These are phyloP conservation scores for Tetrao urogallus DNA, from an alignment of 2,113 vertebrate species.

Conservation along the genomic window DNA sequence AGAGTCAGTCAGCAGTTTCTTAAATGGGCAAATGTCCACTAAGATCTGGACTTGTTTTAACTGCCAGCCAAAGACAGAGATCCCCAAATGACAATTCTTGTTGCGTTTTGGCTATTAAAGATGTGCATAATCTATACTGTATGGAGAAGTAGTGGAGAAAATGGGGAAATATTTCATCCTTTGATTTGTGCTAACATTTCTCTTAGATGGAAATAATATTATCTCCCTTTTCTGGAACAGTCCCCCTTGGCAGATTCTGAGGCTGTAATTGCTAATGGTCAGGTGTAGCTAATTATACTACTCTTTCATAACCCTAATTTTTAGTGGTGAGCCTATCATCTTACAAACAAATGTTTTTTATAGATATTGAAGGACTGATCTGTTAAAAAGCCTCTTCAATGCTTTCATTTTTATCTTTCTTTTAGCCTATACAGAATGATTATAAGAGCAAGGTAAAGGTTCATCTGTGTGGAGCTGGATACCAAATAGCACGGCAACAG, in stretches of 20 bases:
- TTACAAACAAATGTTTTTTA: neutral
- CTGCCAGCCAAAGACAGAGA: neutral
- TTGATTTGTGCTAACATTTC: neutral
- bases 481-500: fast-evolving
- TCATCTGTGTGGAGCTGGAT: neutral
- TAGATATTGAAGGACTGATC: neutral
- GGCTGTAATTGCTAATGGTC: neutral
- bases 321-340: neutral
- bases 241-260: neutral
- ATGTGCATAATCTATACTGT: neutral
- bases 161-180: neutral
- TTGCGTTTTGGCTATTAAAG: neutral
- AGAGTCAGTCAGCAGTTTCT: neutral
- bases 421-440: neutral
- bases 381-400: neutral
- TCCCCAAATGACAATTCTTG: neutral
- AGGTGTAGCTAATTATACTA: neutral
- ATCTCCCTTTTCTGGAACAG: neutral
- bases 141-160: neutral
- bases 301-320: neutral
- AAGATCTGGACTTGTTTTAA: neutral
- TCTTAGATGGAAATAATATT: neutral
- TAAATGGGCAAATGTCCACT: neutral
- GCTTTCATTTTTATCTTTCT: neutral
- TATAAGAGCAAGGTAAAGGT: neutral